Evolutionary conservation across 2,888 invertebrate genomes (phyloP), one percentile per base, ranked within the genome.

Genomic region (Chymomyza amoena): DNA sequence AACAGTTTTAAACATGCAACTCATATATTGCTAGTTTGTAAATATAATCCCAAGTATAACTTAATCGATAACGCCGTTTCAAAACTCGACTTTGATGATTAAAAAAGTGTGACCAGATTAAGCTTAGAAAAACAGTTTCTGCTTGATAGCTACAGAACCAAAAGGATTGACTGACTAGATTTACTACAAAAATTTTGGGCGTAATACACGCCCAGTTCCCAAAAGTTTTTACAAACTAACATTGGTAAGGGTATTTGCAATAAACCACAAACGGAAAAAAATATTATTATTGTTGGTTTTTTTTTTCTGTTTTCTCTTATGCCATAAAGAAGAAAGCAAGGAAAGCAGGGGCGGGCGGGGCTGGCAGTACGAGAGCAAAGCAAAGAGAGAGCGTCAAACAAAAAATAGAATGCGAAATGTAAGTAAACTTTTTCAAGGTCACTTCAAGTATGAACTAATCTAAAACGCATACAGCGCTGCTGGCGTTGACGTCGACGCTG

Each of bases 361-460:
- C 72, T 25, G 15, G 52, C 18, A 54, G 20, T 15, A 57, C 20
- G 9, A 15, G 16, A 52, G 9, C 28, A 39, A 62, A 32, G 59
- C 66, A 59, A 57, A 69, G 70, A 61, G 66, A 68, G 56, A 67
- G 59, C 59, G 52, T 25, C 65, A 51, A 15, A 28, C 54, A 61
- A n/a, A 36, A 66, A 69, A 57, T 70, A 70, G 64, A 81, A 73
- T 79, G 68, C 72, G 69, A 84, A 87, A 85, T 80, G 87, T 87
- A 85, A 81, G 83, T 79, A 83, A 87, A 88, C 89, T 87, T 85
- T 71, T 87, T 88, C 87, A 87, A 87, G 87, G 87, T 87, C 87
- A 87, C 63, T 74, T 82, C 78, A 85, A 88, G 83, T 82, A 81
- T 87, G 83, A 87, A 87, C 86, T 85, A 82, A 81, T 75, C 67